A percentile compares a stretch with the other conserved stretches of the same genome.
Conservation (phyloP, 2,797 vertebrate genomes). For the Apodemus agrarius region DNA sequence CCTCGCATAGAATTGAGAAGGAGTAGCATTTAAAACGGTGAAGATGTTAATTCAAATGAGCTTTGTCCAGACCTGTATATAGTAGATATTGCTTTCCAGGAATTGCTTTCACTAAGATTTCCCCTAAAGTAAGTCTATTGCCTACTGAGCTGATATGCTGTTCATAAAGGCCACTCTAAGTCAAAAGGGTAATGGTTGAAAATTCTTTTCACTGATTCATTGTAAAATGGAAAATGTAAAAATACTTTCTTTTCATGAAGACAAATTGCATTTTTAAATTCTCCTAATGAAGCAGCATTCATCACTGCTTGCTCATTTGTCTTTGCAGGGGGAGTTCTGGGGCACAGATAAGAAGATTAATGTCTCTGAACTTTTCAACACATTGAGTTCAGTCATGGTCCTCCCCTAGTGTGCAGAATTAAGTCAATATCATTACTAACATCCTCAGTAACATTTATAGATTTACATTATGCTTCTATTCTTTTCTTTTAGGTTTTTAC, state of each 20-base stretch:
- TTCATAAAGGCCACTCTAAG: conserved; percentile 71
- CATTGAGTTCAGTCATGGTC: conserved; percentile 77
- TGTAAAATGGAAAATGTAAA: conserved; percentile 85
- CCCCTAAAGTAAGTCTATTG: conserved; percentile 64
- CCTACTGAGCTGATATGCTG: conserved; percentile 33
- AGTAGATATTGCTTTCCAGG: conserved; percentile 13
- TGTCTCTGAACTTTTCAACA: conserved; percentile 87
- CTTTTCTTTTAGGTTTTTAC: conserved; percentile 50
- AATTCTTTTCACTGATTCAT: conserved; percentile 80
- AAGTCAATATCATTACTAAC: conserved; percentile 81
- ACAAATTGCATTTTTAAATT: conserved; percentile 89
- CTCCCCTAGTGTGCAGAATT: conserved; percentile 78
- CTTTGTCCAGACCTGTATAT: not conserved
- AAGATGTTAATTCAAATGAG: conserved; percentile 32
- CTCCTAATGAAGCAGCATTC: conserved; percentile 88
- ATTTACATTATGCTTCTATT: conserved; percentile 78
- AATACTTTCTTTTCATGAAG: conserved; percentile 87
- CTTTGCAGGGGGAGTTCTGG: conserved; percentile 86
- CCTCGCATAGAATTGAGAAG: conserved; percentile 34
- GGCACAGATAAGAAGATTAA: conserved; percentile 88
- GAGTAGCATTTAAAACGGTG: not conserved
- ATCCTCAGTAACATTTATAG: conserved; percentile 78
- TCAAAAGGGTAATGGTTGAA: conserved; percentile 83
- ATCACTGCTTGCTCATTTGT: conserved; percentile 87
- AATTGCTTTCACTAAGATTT: conserved; percentile 60